A percentile compares a stretch with the other conserved stretches of the same genome.
phyloP scores from a whole-genome alignment of 2,888 invertebrate species.

The Taenaris catops region DNA sequence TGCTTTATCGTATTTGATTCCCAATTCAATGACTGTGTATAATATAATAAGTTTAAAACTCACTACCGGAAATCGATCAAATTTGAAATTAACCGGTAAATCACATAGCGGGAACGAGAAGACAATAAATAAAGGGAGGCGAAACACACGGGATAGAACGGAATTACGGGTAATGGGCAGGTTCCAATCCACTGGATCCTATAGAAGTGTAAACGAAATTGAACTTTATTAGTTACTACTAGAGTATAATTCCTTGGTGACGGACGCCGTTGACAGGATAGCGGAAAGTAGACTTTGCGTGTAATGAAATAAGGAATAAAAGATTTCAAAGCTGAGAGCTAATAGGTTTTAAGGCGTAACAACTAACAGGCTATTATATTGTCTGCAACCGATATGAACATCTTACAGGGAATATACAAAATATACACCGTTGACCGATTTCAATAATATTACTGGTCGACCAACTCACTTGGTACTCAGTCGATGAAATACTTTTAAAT shows the following conservation, averaged over 20 bases:
- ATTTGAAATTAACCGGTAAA: constrained; percentile 41
- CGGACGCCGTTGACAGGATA: too few relatives aligned
- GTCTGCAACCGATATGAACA: constrained; percentile 10
- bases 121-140: constrained; percentile 31
- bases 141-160: constrained; percentile 17
- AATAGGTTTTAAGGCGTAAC: constrained; percentile 13
- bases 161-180: constrained; percentile 26
- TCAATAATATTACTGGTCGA: too few relatives aligned
- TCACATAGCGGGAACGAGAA: constrained; percentile 37
- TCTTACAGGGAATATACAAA: background rate
- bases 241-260: too few relatives aligned
- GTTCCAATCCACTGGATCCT: constrained; percentile 15
- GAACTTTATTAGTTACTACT: constrained; percentile 7
- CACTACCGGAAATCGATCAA: constrained; percentile 9
- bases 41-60: too few relatives aligned
- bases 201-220: constrained; percentile 2
- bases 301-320: constrained; percentile 1
- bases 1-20: too few relatives aligned
- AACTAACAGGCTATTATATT: constrained; percentile 11
- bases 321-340: constrained; percentile 1
- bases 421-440: too few relatives aligned
- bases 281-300: too few relatives aligned
- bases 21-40: too few relatives aligned
- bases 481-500: too few relatives aligned
- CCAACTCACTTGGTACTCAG: too few relatives aligned